phyloP scores from a whole-genome alignment of 1,140 invertebrate genomes.

The Aphidius ervi region DNA sequence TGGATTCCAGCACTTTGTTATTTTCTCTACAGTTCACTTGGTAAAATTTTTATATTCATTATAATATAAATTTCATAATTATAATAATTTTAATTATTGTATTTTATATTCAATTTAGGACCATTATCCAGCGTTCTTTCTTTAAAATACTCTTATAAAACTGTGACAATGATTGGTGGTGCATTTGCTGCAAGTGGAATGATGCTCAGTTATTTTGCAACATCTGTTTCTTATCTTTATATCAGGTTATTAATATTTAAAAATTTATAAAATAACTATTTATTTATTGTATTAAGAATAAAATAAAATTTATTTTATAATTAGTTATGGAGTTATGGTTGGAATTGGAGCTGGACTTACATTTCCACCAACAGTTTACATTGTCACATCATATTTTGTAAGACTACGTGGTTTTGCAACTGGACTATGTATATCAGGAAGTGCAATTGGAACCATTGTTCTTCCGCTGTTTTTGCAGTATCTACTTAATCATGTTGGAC shows the following conservation, averaged over 20 bases:
- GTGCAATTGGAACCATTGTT: conserved; percentile 76
- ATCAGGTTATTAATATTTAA: conserved; percentile 59
- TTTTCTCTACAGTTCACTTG: conserved; percentile 78
- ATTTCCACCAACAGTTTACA: conserved; percentile 82
- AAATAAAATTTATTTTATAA: conserved; percentile 30
- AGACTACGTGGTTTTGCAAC: conserved; percentile 76
- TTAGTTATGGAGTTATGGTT: conserved; percentile 72
- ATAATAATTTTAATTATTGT: conserved; percentile 9
- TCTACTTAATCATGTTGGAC: conserved; percentile 68
- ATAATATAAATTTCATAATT: conserved; percentile 26
- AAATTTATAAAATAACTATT: neutral
- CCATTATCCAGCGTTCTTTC: conserved; percentile 84
- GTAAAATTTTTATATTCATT: conserved; percentile 49
- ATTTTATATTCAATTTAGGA: conserved; percentile 57
- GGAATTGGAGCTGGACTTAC: conserved; percentile 73
- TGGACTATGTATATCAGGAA: conserved; percentile 82
- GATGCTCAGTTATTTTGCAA: conserved; percentile 77
- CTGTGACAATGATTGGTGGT: conserved; percentile 79
- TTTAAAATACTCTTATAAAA: conserved; percentile 83
- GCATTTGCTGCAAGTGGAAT: conserved; percentile 76
- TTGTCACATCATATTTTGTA: conserved; percentile 82
- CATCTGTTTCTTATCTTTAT: conserved; percentile 70
- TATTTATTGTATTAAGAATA: conserved; percentile 1
- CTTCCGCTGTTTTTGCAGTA: conserved; percentile 70
- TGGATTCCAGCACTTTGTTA: conserved; percentile 80